Percentiles rank a stretch among this genome's conserved stretches.
Evolutionary conservation across 2,797 vertebrate species (phyloP).

Genomic region (Etheostoma nigrum): DNA sequence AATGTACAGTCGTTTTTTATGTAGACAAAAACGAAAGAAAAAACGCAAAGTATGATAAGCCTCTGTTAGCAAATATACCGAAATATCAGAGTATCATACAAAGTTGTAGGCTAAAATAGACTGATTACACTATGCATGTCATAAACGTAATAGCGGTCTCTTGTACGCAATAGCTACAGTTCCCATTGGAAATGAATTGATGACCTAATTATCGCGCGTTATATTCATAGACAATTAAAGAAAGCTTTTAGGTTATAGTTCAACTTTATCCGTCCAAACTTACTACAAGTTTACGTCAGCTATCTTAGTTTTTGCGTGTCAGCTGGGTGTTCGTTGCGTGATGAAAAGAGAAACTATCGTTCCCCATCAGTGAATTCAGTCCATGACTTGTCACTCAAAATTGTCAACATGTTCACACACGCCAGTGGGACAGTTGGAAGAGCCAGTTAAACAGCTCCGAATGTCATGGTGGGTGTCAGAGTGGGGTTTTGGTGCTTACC

Average conservation of each 20-base stretch:
- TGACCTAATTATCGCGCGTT: background rate
- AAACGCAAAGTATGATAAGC: background rate
- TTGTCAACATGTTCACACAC: slow-evolving; percentile 34
- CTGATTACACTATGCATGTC: background rate
- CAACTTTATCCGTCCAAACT: background rate
- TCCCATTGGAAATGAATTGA: background rate
- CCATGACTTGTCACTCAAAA: background rate
- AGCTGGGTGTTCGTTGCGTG: background rate
- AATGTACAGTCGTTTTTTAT: background rate
- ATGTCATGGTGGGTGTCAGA: background rate
- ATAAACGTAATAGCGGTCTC: background rate
- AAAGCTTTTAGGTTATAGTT: too few relatives aligned
- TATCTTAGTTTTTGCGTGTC: background rate
- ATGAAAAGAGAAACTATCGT: background rate
- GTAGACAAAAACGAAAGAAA: background rate
- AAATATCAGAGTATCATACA: too few relatives aligned
- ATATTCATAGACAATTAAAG: too few relatives aligned
- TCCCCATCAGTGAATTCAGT: background rate
- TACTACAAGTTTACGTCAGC: background rate
- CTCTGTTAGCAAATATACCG: too few relatives aligned
- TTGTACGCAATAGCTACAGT: too few relatives aligned
- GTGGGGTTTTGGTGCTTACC: slow-evolving; percentile 66
- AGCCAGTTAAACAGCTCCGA: background rate
- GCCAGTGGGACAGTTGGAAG: slow-evolving; percentile 7
- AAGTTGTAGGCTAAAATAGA: background rate